Evolutionary conservation across 1,140 invertebrate genomes (phyloP).

Genomic region (Drosophila asahinai): DNA sequence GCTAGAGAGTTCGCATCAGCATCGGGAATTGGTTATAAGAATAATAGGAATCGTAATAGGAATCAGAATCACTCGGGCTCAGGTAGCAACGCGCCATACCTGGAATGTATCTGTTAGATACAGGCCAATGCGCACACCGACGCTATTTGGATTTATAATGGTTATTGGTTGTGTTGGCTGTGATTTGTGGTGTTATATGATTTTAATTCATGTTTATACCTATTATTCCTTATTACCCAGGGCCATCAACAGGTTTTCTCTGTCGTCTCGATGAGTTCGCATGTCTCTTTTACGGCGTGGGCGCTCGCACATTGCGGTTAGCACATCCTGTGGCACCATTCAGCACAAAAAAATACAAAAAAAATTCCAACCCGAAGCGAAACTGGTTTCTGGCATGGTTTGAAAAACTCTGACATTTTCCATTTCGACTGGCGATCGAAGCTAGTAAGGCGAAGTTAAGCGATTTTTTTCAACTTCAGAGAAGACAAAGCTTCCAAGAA

Average conservation of each 20-base stretch:
- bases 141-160: constrained; percentile 46
- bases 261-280: constrained; percentile 11
- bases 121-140: constrained; percentile 48
- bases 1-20: constrained; percentile 35
- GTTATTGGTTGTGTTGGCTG: constrained; percentile 9
- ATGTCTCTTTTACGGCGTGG: constrained; percentile 39
- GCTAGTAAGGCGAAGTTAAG: constrained; percentile 10
- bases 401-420: constrained; percentile 53
- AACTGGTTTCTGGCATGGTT: constrained; percentile 77
- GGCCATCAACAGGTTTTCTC: constrained; percentile 57
- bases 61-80: constrained; percentile 27
- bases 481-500: neutral
- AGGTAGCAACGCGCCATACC: constrained; percentile 67
- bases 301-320: constrained; percentile 41
- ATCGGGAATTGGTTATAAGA: constrained; percentile 19
- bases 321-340: constrained; percentile 56
- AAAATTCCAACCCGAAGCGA: constrained; percentile 6
- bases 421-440: constrained; percentile 28
- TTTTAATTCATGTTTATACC: constrained; percentile 40
- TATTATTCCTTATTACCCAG: constrained; percentile 15
- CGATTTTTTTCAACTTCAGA: constrained; percentile 1
- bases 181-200: constrained; percentile 26
- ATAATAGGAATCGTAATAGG: constrained; percentile 14
- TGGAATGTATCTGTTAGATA: constrained; percentile 79
- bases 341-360: constrained; percentile 14